Evolutionary conservation across 1,140 invertebrate species (phyloP).

Genomic region (Micrasema minimum): DNA sequence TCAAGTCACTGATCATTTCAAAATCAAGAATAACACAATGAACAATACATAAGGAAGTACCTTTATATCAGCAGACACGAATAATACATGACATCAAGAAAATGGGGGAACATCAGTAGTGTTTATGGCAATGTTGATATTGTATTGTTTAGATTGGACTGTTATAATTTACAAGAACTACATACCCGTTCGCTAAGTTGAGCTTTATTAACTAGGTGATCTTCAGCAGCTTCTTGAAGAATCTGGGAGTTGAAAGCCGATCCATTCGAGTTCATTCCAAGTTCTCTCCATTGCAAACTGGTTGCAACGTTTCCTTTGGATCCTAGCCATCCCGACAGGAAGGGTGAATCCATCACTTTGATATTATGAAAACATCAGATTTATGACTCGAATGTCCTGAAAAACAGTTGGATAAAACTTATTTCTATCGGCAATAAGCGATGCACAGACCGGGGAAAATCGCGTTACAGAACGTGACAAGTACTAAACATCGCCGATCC

Average conservation of each 20-base stretch:
- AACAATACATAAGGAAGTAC: too few relatives aligned
- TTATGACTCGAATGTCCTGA: slow-evolving; percentile 21
- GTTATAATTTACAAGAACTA: slow-evolving; percentile 4
- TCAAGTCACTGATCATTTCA: too few relatives aligned
- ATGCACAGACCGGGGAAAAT: not conserved
- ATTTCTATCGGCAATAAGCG: too few relatives aligned
- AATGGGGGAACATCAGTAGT: too few relatives aligned
- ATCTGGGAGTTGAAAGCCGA: slow-evolving; percentile 52
- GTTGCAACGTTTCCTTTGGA: slow-evolving; percentile 37
- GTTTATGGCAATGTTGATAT: too few relatives aligned
- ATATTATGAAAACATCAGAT: slow-evolving; percentile 29
- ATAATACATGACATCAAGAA: too few relatives aligned
- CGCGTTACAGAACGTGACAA: slow-evolving; percentile 5
- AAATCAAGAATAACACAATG: too few relatives aligned
- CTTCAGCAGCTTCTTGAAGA: slow-evolving; percentile 67
- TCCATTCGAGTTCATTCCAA: slow-evolving; percentile 42
- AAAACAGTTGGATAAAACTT: not conserved
- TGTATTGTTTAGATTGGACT: too few relatives aligned
- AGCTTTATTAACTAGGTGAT: slow-evolving; percentile 65
- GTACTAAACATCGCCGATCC: not conserved
- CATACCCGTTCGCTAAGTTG: slow-evolving; percentile 66
- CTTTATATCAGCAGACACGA: too few relatives aligned
- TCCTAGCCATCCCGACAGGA: slow-evolving; percentile 26
- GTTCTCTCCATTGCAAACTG: slow-evolving; percentile 43
- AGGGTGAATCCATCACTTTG: slow-evolving; percentile 30